phyloP scores from a whole-genome alignment of 1,140 invertebrate genomes.

The Lasaia peninsularis region DNA sequence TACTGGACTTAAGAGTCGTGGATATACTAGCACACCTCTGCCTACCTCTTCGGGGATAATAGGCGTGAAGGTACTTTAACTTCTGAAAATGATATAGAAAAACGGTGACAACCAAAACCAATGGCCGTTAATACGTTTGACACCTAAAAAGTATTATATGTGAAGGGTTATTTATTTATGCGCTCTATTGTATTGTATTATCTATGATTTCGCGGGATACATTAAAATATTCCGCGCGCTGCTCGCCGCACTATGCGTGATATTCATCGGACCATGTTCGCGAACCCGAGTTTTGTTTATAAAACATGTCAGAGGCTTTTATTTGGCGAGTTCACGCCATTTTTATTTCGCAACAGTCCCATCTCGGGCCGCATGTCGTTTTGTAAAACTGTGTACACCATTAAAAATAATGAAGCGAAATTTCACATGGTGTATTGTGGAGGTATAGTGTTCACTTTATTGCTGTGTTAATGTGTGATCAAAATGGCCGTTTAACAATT shows the following conservation, averaged over 20 bases:
- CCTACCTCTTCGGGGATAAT: no score
- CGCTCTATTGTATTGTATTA: not conserved
- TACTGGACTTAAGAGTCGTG: no score
- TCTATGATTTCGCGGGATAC: conserved; percentile 29
- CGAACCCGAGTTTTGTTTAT: conserved; percentile 62
- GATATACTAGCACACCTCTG: no score
- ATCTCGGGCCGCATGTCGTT: conserved; percentile 29
- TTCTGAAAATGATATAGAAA: no score
- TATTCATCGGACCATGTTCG: conserved; percentile 56
- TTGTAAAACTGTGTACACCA: conserved; percentile 44
- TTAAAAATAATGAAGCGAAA: conserved; percentile 61
- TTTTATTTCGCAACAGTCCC: conserved; percentile 22
- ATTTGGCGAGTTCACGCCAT: conserved; percentile 31
- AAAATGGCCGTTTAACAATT: conserved; percentile 36
- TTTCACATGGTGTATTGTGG: conserved; percentile 44
- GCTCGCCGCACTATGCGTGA: conserved; percentile 48
- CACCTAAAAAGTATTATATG: no score
- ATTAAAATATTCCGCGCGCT: conserved; percentile 67
- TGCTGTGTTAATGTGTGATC: conserved; percentile 36
- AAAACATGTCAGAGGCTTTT: conserved; percentile 48
- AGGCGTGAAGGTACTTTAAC: no score
- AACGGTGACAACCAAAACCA: no score
- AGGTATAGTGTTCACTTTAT: conserved; percentile 38
- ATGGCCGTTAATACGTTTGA: no score
- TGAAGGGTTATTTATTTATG: no score